Evolutionary conservation across 2,797 vertebrate species (phyloP), one percentile per base, ranked within the genome.

Genomic region (Philypnodon macrostomus): DNA sequence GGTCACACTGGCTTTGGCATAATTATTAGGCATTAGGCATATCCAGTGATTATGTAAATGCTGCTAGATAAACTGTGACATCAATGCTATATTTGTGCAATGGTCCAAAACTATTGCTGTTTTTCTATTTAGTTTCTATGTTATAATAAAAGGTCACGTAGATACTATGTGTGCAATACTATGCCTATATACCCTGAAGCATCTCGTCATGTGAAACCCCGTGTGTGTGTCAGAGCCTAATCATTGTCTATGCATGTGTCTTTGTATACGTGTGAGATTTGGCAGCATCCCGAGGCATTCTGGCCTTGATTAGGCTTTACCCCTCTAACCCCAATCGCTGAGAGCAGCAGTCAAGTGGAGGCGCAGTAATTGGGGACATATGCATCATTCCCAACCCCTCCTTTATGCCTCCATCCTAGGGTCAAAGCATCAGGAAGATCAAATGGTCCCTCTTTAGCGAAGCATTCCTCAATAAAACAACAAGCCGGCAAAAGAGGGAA

Each of bases 311-410:
- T 87, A 85, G 61, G 40, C 36, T 23, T 69, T 71, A 68, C 65
- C 45, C 31, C 79, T 3, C 21, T 29, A 15, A 77, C 73, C 70
- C 53, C 73, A 58, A 67, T 68, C 31, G 8, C 63, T 37, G 69
- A 79, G 67, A 55, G 69, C 65, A 83, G 73, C 73, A 59, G 73
- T 76, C 81, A 77, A 82, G 81, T 80, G 63, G 63, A 46, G 1
- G 17, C 24, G 5, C 34, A 53, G 67, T 89, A 90, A 90, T 87
- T 85, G 70, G 83, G 85, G 87, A 90, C 86, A 90, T 72, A 87
- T 90, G 88, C 68, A 53, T 70, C 70, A n/a, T n/a, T 59, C 58
- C 69, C 64, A 72, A 80, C 61, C 59, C 62, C 67, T 53, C 56
- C 63, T 70, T 30, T 37, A 21, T 38, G 49, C 35, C 51, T 53